Evolutionary conservation across 2,113 vertebrate genomes (phyloP).

Genomic region (Eonycteris spelaea): DNA sequence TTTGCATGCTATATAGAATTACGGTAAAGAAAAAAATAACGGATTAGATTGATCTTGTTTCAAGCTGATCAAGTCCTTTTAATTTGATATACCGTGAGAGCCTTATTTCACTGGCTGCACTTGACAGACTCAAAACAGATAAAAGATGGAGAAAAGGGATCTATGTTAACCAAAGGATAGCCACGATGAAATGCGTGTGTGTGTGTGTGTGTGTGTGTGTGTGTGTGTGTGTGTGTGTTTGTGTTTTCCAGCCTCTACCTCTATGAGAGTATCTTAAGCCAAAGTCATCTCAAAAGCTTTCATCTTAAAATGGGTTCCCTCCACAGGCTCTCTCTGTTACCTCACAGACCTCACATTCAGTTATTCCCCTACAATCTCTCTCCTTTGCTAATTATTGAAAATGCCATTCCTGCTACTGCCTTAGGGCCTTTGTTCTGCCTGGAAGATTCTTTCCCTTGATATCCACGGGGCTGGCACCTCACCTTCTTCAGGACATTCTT

Average conservation of each 20-base stretch:
- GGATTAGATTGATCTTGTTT: not conserved
- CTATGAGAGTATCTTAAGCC: not conserved
- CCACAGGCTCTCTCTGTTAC: not conserved
- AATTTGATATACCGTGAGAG: not conserved
- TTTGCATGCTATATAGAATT: not conserved
- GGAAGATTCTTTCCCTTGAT: not conserved
- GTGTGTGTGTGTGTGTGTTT: too few species aligned
- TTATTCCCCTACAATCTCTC: fast-evolving
- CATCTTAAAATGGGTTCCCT: not conserved
- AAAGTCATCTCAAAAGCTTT: not conserved
- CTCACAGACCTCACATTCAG: not conserved
- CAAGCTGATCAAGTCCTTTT: not conserved
- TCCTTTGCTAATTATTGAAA: not conserved
- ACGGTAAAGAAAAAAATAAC: not conserved
- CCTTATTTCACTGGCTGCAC: not conserved
- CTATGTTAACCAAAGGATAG: not conserved
- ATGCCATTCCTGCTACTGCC: not conserved
- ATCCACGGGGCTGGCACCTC: not conserved
- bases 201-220: not conserved
- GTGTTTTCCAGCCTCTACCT: not conserved
- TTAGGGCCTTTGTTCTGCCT: not conserved
- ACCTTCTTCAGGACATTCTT: not conserved
- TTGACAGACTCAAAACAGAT: not conserved
- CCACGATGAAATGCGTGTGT: not conserved
- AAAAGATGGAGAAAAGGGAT: not conserved